Percentiles rank a stretch among this genome's conserved stretches.
phyloP scores from a whole-genome alignment of 1,140 invertebrate genomes.

The Pseudomyrmex pallidus region DNA sequence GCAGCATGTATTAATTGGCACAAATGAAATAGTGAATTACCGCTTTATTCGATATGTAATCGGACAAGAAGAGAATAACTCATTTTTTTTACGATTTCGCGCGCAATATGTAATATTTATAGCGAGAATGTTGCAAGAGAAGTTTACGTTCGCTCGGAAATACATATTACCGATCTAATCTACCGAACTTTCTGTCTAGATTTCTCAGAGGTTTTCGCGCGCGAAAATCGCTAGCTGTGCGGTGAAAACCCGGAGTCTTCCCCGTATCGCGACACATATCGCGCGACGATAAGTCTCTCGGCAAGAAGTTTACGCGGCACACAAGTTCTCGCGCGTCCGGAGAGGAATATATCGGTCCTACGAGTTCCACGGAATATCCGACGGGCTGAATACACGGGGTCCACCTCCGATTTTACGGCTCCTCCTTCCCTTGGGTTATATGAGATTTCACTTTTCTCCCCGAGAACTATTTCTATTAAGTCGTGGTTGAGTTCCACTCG shows the following conservation, averaged over 20 bases:
- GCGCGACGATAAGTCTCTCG: slow-evolving; percentile 17
- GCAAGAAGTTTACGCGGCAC: slow-evolving; percentile 37
- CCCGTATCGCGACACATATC: slow-evolving; percentile 3
- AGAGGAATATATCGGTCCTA: slow-evolving; percentile 10
- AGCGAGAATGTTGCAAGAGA: no score
- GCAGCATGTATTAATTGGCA: not conserved
- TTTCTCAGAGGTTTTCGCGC: slow-evolving; percentile 12
- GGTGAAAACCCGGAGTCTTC: slow-evolving; percentile 20
- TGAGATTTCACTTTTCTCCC: slow-evolving; percentile 37
- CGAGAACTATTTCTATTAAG: slow-evolving; percentile 42
- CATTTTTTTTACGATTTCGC: not conserved
- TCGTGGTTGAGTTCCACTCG: not conserved
- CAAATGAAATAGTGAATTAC: not conserved
- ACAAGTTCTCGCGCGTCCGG: slow-evolving; percentile 38
- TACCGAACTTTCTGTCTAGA: slow-evolving; percentile 5
- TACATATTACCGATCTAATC: not conserved
- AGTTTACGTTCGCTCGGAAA: not conserved
- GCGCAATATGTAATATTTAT: not conserved
- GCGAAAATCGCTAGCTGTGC: slow-evolving; percentile 4
- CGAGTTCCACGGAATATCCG: slow-evolving; percentile 1
- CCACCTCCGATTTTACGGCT: slow-evolving; percentile 23
- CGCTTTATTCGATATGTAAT: no score
- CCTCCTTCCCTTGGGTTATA: not conserved
- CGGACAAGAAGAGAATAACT: not conserved
- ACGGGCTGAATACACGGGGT: not conserved